Percentiles rank a stretch among this genome's conserved stretches.
Evolutionary conservation across 2,113 vertebrate species (phyloP).

Genomic region (Myotis davidii): DNA sequence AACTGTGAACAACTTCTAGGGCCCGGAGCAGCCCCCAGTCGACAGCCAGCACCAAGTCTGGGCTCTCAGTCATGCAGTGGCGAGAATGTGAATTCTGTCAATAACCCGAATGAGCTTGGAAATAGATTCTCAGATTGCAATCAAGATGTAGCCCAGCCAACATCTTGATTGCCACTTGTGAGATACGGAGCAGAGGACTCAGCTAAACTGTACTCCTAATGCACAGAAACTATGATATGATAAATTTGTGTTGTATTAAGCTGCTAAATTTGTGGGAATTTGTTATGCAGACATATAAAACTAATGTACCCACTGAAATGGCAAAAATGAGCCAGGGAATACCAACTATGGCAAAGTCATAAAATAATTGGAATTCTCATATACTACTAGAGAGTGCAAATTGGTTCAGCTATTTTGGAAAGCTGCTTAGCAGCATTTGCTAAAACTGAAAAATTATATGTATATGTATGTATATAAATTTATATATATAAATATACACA

Average conservation of each 20-base stretch:
- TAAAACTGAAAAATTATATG: background rate
- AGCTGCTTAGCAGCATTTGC: conserved; percentile 5
- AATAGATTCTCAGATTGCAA: background rate
- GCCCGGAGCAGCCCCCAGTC: background rate
- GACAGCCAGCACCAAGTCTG: background rate
- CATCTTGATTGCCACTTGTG: background rate
- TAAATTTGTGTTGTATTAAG: background rate
- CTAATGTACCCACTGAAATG: background rate
- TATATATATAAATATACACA: background rate
- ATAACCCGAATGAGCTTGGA: background rate
- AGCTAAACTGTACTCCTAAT: background rate
- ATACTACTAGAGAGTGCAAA: background rate
- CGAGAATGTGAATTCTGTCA: background rate
- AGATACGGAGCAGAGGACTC: background rate
- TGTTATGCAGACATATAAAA: background rate
- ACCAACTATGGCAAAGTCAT: background rate
- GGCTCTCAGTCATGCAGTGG: background rate
- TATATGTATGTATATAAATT: background rate
- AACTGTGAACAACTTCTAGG: background rate
- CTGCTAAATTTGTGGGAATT: background rate
- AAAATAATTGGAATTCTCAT: background rate
- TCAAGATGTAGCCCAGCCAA: background rate
- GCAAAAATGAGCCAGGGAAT: background rate
- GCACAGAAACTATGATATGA: background rate
- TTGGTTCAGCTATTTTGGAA: conserved; percentile 22